A percentile compares a stretch with the other conserved stretches of the same genome.
Evolutionary conservation across 2,888 invertebrate species (phyloP).

Genomic region (Myopa tessellatipennis): DNA sequence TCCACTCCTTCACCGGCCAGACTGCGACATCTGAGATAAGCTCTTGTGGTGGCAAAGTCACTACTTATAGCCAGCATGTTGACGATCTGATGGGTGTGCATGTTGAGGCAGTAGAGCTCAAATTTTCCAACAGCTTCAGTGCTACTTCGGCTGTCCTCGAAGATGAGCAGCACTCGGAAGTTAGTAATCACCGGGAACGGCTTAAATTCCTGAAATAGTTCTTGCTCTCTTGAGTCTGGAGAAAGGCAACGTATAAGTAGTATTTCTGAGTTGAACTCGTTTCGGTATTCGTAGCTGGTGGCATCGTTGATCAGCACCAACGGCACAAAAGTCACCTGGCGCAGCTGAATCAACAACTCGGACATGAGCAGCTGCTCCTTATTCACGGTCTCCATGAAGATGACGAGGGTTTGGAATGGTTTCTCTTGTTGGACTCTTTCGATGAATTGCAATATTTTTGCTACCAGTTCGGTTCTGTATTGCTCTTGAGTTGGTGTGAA

Average conservation of each 20-base stretch:
- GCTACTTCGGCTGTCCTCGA: not conserved
- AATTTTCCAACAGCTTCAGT: not conserved
- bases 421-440: not conserved
- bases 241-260: slow-evolving; percentile 5
- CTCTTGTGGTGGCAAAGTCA: not conserved
- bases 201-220: slow-evolving; percentile 5
- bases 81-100: slow-evolving; percentile 13
- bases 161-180: slow-evolving; percentile 14
- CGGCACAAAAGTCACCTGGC: not conserved
- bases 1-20: not conserved
- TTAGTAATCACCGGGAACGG: slow-evolving; percentile 27
- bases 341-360: not conserved
- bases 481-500: not conserved
- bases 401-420: slow-evolving; percentile 15
- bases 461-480: too few relatives aligned
- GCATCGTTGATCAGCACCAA: slow-evolving; percentile 17
- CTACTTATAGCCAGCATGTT: slow-evolving; percentile 20
- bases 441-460: slow-evolving; percentile 4
- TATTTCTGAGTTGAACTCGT: slow-evolving; percentile 17
- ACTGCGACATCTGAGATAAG: slow-evolving; percentile 8
- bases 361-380: not conserved
- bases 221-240: too few relatives aligned
- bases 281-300: slow-evolving; percentile 21
- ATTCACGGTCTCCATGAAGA: not conserved
- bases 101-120: slow-evolving; percentile 16